phyloP scores from a whole-genome alignment of 1,140 invertebrate species.

The Oppia nitens region DNA sequence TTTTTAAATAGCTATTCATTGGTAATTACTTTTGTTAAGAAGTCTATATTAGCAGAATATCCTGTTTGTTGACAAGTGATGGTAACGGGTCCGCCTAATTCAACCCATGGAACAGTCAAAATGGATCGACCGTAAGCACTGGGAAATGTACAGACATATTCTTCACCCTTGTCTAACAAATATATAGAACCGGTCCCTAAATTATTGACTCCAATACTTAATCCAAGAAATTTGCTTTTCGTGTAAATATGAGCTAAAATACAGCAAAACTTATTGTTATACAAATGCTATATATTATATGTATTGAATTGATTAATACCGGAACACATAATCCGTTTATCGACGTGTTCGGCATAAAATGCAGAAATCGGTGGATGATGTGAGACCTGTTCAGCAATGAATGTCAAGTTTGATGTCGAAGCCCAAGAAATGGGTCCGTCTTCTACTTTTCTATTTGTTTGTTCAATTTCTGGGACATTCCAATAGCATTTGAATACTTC shows the following conservation, averaged over 20 bases:
- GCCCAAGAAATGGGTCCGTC: slow-evolving; percentile 71
- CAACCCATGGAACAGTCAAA: slow-evolving; percentile 88
- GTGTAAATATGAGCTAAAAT: slow-evolving; percentile 73
- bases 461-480: slow-evolving; percentile 12
- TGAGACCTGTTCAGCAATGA: slow-evolving; percentile 94
- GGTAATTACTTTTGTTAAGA: slow-evolving; percentile 57
- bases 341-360: slow-evolving; percentile 87
- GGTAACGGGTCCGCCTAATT: slow-evolving; percentile 70
- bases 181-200: slow-evolving; percentile 50
- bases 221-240: slow-evolving; percentile 89
- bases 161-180: slow-evolving; percentile 64
- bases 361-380: slow-evolving; percentile 98
- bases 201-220: slow-evolving; percentile 58
- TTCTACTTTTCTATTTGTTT: slow-evolving; percentile 28
- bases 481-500: slow-evolving; percentile 83
- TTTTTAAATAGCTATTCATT: background rate
- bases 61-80: slow-evolving; percentile 79
- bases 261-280: background rate
- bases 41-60: slow-evolving; percentile 71
- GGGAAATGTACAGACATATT: slow-evolving; percentile 84
- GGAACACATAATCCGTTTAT: slow-evolving; percentile 73
- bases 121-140: slow-evolving; percentile 92
- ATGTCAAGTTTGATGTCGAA: slow-evolving; percentile 56
- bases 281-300: background rate
- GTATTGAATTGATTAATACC: background rate